Conservation (phyloP, 2,113 vertebrate species). For the Cebus imitator region DNA sequence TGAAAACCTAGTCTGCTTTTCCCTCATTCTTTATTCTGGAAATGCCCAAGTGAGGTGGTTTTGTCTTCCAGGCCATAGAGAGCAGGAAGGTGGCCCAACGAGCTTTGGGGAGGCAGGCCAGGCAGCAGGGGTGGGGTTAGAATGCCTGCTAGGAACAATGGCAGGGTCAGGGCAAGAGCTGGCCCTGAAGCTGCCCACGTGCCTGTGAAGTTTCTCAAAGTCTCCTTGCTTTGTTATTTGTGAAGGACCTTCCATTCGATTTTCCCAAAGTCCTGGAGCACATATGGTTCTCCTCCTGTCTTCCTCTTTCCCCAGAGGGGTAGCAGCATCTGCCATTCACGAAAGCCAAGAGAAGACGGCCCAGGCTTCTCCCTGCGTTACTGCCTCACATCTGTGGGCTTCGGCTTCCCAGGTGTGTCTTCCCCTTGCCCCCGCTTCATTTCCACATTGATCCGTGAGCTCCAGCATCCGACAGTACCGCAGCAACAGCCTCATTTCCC, state of each 20-base stretch:
- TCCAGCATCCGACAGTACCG: not conserved
- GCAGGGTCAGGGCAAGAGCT: not conserved
- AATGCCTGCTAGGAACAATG: not conserved
- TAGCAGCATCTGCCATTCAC: not conserved
- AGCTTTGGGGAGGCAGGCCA: not conserved
- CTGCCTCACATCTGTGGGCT: not conserved
- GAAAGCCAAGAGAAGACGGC: not conserved
- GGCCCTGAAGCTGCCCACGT: not conserved
- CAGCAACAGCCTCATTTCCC: not conserved
- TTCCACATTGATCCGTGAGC: not conserved
- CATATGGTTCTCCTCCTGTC: not conserved
- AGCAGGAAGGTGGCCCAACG: not conserved
- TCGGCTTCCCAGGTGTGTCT: not conserved
- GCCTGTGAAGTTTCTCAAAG: not conserved
- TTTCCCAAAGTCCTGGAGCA: not conserved
- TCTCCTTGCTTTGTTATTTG: not conserved
- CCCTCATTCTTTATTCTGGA: not conserved
- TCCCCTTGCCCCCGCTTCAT: too few relatives aligned
- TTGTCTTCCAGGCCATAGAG: not conserved
- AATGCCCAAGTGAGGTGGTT: not conserved
- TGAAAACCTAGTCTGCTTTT: conserved; percentile 12
- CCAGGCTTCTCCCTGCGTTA: not conserved
- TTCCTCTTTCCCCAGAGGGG: not conserved
- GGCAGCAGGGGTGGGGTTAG: not conserved
- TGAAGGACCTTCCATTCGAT: not conserved